Base-by-base conservation (phyloP, 2,797 vertebrate species). In the Varecia variegata region DNA sequence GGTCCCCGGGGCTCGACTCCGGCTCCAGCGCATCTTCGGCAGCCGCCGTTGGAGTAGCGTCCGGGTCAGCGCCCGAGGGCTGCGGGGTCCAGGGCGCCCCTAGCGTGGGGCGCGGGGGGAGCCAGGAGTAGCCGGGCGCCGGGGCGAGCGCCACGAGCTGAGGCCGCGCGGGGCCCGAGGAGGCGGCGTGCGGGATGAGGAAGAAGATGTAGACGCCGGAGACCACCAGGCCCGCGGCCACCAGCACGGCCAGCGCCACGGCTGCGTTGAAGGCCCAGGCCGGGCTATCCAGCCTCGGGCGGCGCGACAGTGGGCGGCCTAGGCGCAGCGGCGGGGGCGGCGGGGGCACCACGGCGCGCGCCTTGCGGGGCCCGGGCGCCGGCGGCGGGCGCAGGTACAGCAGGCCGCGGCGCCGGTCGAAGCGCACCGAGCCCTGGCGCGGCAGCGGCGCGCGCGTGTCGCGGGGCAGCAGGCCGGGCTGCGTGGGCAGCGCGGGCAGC, bases 121-220 rank as follows among this genome's bases (percentile, higher is more conserved):
- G 20, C 96, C 96, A 93, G 15, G 90, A 74, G 83, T 83, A 38
- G n/a, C 81, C 67, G 0, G 90, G 92, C 0, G 81, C 86, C 0
- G 97, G 95, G 1, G 90, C 93, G 6, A 96, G 70, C 1, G 90
- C 96, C 85, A 96, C 96, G 3, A 97, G 65, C 90, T 97, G 95
- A 1, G 97, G 96, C 20, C 85, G 90, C 11, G 43, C 27, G 3
- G 88, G 52, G 38, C 56, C 35, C 0, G 94, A 30, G 18, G 94
- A 2, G 25, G 92, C 12, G 52, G 76, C 65, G 30, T 25, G 38
- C 0, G 98, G 97, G 17, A 98, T 97, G 81, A 98, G 97, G 89
- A 98, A 97, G 96, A 98, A 97, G 73, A 98, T 94, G 90, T 98
- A 98, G 93, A 98, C 70, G 6, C 96, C 98, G 0, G 97, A 98